Evolutionary conservation across 1,140 invertebrate species (phyloP).

Genomic region (Antheraea pernyi): DNA sequence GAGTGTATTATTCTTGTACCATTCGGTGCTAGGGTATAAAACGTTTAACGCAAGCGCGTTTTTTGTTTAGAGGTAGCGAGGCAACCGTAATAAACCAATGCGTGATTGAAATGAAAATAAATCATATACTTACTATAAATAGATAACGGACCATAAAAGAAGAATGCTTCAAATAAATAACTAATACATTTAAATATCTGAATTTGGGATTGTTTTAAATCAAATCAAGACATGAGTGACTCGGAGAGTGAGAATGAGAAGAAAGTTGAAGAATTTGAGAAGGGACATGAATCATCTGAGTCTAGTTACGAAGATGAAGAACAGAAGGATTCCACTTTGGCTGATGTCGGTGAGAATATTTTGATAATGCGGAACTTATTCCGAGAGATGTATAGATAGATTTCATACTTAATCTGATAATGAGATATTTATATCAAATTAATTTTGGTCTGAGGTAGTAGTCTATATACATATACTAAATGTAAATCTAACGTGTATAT

Average conservation of each 20-base stretch:
- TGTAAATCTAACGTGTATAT: too few species aligned
- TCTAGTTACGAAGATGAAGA: constrained; percentile 41
- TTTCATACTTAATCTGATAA: too few species aligned
- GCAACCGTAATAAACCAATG: background rate
- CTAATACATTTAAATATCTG: too few species aligned
- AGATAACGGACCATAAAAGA: background rate
- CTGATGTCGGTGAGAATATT: constrained; percentile 9
- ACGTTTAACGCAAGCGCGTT: background rate
- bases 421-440: too few species aligned
- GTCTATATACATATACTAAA: too few species aligned
- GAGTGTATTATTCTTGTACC: background rate
- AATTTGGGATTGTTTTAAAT: too few species aligned
- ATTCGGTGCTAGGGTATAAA: background rate
- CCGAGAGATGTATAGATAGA: too few species aligned
- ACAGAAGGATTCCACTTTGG: constrained; percentile 8
- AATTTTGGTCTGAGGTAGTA: too few species aligned
- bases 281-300: constrained; percentile 38
- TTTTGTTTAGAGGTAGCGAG: background rate
- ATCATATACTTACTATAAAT: background rate
- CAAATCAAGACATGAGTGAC: constrained; percentile 32
- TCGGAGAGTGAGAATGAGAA: constrained; percentile 43
- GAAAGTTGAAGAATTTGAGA: constrained; percentile 14
- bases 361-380: too few species aligned
- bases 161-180: too few species aligned
- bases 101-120: background rate